Evolutionary conservation across 2,888 invertebrate species (phyloP).

Genomic region (Lasioglossum vierecki): DNA sequence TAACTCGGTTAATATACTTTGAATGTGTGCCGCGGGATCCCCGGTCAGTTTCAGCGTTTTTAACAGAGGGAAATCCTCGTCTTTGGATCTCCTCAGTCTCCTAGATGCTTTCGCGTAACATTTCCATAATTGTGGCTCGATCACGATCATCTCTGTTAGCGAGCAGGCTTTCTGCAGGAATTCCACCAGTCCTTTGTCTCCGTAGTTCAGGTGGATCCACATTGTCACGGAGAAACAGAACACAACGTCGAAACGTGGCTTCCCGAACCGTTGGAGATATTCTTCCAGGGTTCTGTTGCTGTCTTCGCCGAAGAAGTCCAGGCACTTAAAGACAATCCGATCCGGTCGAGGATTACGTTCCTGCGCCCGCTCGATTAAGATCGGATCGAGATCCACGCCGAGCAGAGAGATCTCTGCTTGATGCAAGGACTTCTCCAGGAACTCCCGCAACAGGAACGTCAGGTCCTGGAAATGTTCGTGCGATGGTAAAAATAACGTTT

Average conservation of each 20-base stretch:
- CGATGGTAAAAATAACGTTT: background rate
- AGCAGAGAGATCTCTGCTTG: conserved; percentile 85
- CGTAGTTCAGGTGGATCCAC: conserved; percentile 95
- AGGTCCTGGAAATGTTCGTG: conserved; percentile 85
- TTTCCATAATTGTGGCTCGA: conserved; percentile 95
- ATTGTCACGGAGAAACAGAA: conserved; percentile 94
- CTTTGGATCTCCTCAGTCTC: conserved; percentile 88
- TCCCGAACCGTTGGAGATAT: conserved; percentile 84
- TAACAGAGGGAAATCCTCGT: conserved; percentile 87
- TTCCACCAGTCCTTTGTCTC: conserved; percentile 88
- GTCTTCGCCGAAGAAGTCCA: conserved; percentile 86
- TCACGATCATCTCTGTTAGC: conserved; percentile 86
- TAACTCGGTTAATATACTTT: conserved; percentile 84
- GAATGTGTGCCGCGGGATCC: conserved; percentile 87
- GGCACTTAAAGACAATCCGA: conserved; percentile 85
- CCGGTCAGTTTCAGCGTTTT: conserved; percentile 86
- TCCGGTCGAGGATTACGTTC: conserved; percentile 83
- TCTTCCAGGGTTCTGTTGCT: conserved; percentile 82
- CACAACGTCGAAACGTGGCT: conserved; percentile 87
- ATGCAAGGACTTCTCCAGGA: conserved; percentile 84
- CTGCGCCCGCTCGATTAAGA: conserved; percentile 88
- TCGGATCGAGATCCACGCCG: conserved; percentile 91
- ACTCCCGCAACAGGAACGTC: conserved; percentile 86
- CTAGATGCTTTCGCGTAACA: conserved; percentile 92
- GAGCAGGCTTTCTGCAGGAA: conserved; percentile 87